Percentiles rank a stretch among this genome's conserved stretches.
These are phyloP conservation scores for Venustoraphidia nigricollis DNA, from an alignment of 2,888 invertebrate species.

Conservation along the genomic window DNA sequence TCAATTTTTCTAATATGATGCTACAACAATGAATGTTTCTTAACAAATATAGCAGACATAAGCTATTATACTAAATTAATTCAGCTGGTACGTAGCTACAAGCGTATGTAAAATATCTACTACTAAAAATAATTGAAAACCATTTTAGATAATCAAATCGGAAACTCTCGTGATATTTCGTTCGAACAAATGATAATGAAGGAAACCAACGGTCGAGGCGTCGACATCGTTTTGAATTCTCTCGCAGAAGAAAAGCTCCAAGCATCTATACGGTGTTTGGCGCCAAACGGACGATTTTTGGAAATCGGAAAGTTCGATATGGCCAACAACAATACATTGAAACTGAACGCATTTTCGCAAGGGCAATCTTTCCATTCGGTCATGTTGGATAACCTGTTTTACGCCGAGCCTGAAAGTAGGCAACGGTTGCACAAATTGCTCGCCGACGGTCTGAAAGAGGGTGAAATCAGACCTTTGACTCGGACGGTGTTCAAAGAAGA, in stretches of 20 bases:
- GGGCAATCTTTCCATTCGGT: slow-evolving; percentile 65
- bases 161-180: slow-evolving; percentile 70
- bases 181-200: slow-evolving; percentile 76
- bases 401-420: slow-evolving; percentile 32
- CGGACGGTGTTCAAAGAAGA: slow-evolving; percentile 44
- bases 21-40: too few relatives aligned
- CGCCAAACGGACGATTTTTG: slow-evolving; percentile 49
- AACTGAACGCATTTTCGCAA: slow-evolving; percentile 51
- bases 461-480: slow-evolving; percentile 53
- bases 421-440: slow-evolving; percentile 34
- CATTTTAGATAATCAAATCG: slow-evolving; percentile 47
- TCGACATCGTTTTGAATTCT: slow-evolving; percentile 83
- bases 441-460: slow-evolving; percentile 38
- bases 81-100: too few relatives aligned
- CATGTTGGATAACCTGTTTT: slow-evolving; percentile 54
- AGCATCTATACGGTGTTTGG: slow-evolving; percentile 47
- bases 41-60: too few relatives aligned
- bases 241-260: slow-evolving; percentile 81
- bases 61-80: too few relatives aligned
- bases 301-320: slow-evolving; percentile 82
- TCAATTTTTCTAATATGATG: too few relatives aligned
- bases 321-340: slow-evolving; percentile 43
- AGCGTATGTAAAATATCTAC: too few relatives aligned
- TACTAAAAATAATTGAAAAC: too few relatives aligned
- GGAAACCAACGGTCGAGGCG: slow-evolving; percentile 72